phyloP scores from a whole-genome alignment of 2,888 invertebrate species.

The Pecten maximus region DNA sequence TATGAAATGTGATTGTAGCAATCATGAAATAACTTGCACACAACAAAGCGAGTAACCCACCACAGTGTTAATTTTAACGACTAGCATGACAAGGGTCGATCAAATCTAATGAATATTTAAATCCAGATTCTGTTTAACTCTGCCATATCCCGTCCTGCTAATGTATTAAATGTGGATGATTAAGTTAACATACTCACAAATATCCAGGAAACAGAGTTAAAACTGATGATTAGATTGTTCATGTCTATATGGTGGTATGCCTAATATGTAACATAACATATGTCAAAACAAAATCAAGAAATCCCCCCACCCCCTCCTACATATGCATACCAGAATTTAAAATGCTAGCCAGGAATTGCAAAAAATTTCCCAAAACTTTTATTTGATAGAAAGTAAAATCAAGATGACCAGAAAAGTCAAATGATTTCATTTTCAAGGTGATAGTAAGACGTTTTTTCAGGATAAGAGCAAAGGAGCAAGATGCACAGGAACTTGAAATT shows the following conservation, averaged over 20 bases:
- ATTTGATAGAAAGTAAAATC: no score
- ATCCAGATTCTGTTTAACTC: not conserved
- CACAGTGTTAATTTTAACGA: not conserved
- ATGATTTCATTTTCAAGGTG: no score
- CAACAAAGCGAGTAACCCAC: not conserved
- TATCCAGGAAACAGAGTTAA: not conserved
- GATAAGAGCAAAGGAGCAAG: no score
- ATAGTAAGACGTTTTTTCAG: no score
- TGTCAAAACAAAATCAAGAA: no score
- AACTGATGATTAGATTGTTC: not conserved
- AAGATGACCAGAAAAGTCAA: no score
- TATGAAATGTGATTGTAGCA: not conserved
- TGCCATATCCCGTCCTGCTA: not conserved
- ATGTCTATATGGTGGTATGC: not conserved
- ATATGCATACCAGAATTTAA: no score
- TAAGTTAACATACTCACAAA: not conserved
- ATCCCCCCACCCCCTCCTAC: no score
- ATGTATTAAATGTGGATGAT: not conserved
- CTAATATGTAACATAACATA: not conserved
- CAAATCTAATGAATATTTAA: conserved; percentile 3
- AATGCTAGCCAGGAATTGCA: no score
- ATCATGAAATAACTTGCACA: not conserved
- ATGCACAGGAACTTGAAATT: no score
- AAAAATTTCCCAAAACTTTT: no score
- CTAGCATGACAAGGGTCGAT: not conserved